Evolutionary conservation across 1,140 invertebrate species (phyloP).

Genomic region (Campodea augens): DNA sequence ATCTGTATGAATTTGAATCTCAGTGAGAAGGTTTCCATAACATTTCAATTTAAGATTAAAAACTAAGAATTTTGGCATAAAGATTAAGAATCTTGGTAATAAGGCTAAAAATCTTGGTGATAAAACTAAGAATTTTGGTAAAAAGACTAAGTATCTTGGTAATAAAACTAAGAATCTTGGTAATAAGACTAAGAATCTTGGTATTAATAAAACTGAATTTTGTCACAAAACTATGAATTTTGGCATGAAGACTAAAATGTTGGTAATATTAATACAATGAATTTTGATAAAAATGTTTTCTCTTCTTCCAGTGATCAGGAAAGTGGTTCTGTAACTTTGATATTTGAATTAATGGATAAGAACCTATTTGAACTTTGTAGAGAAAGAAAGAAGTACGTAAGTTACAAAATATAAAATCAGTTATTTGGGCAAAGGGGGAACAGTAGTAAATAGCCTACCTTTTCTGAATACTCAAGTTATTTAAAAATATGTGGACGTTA

Average conservation of each 20-base stretch:
- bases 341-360: constrained; percentile 49
- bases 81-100: no score
- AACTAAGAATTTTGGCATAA: no score
- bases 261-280: constrained; percentile 9
- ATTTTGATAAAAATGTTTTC: constrained; percentile 12
- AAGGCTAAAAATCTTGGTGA: no score
- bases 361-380: constrained; percentile 44
- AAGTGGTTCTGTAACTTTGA: constrained; percentile 33
- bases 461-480: constrained; percentile 3
- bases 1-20: no score
- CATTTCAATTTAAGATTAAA: no score
- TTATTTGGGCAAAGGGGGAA: no score
- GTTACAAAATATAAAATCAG: neutral
- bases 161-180: no score
- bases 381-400: constrained; percentile 24
- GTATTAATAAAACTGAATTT: neutral
- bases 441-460: constrained; percentile 16
- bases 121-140: no score
- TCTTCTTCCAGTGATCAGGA: constrained; percentile 28
- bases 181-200: no score
- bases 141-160: no score
- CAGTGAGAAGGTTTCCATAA: no score
- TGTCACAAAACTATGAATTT: neutral
- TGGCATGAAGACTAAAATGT: neutral
- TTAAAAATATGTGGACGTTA: neutral